Percentiles rank a stretch among this genome's conserved stretches.
These are phyloP conservation scores for Dendronephthya gigantea DNA, from an alignment of 64 coral and sea anemone species.

Conservation along the genomic window DNA sequence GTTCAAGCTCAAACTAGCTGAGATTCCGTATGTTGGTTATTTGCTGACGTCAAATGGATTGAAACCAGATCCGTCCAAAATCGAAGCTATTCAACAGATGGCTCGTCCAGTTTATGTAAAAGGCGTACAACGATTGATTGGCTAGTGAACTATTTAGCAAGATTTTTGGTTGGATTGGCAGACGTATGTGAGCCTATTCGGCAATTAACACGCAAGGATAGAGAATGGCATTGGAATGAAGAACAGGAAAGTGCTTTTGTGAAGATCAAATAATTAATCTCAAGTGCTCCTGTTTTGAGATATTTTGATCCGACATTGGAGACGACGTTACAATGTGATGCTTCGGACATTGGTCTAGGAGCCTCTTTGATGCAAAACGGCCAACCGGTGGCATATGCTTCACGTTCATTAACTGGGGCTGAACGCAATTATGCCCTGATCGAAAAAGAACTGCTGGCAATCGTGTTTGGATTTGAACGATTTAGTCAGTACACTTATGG, in stretches of 20 bases:
- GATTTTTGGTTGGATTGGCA: background rate
- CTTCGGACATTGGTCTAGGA: background rate
- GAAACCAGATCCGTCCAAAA: constrained; percentile 1
- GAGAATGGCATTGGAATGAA: background rate
- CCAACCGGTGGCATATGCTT: background rate
- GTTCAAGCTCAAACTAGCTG: background rate
- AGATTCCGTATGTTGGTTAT: constrained; percentile 3
- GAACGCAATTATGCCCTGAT: background rate
- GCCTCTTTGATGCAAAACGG: background rate
- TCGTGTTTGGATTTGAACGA: background rate
- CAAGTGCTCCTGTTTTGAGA: background rate
- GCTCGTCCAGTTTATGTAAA: background rate
- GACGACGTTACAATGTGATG: background rate
- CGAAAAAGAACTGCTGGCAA: background rate
- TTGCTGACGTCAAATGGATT: constrained; percentile 2
- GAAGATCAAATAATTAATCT: background rate
- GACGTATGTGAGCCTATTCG: background rate
- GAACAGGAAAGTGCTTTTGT: constrained; percentile 1
- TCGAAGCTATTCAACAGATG: background rate
- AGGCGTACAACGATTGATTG: background rate
- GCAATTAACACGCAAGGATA: background rate
- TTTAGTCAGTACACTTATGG: background rate
- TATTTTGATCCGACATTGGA: background rate
- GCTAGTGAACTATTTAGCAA: background rate
- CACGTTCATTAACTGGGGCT: background rate